Conservation (phyloP, 2,113 vertebrate genomes). For the Acanthisitta chloris region DNA sequence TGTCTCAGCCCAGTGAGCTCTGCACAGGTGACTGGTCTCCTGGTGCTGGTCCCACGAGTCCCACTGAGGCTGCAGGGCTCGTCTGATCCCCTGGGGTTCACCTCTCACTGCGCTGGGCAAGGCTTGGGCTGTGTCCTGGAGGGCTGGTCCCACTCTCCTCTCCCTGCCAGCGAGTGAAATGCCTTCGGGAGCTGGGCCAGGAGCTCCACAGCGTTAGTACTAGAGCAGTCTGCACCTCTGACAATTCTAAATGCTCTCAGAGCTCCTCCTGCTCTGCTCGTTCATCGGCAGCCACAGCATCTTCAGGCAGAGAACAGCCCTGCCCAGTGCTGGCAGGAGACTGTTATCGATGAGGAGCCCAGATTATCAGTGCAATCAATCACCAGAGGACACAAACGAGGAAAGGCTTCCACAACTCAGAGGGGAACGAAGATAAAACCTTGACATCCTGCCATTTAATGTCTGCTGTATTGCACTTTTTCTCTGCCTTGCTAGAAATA, state of each 20-base stretch:
- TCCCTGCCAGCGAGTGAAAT: accelerated
- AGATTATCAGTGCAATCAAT: neutral
- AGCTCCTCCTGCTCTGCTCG: neutral
- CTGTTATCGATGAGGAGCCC: neutral
- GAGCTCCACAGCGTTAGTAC: neutral
- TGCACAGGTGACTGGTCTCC: neutral
- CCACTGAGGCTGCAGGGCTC: neutral
- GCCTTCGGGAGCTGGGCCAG: neutral
- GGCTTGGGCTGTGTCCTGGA: neutral
- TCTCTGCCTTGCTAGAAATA: constrained; percentile 9
- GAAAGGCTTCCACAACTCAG: neutral
- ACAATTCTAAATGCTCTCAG: neutral
- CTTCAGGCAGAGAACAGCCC: neutral
- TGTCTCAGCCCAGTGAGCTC: neutral
- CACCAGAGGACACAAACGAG: neutral
- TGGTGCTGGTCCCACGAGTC: neutral
- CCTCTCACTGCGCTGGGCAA: neutral
- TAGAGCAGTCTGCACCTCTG: neutral
- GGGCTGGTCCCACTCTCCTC: neutral
- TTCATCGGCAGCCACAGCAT: neutral
- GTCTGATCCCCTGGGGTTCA: neutral
- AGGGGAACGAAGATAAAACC: constrained; percentile 8
- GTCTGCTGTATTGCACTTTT: neutral
- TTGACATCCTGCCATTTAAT: constrained; percentile 7
- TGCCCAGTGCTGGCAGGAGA: neutral